Conservation (phyloP, 30 jellyfish, hydroid and myxozoan genomes). For the Cassiopea xamachana region DNA sequence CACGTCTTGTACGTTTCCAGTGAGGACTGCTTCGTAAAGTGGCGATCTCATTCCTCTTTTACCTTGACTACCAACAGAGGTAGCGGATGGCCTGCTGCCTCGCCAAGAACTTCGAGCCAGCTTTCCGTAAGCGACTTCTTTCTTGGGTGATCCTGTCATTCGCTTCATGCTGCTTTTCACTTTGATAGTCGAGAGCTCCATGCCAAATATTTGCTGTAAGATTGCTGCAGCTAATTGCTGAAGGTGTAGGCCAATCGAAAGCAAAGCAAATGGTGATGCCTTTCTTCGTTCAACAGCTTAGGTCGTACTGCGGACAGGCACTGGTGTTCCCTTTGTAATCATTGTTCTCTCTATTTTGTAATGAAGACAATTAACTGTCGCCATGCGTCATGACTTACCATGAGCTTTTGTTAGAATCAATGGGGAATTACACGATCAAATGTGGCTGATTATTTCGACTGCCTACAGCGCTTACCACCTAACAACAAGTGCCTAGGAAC, state of each 20-base stretch:
- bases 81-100: slow-evolving; percentile 23
- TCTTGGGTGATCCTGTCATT: neutral
- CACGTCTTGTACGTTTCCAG: slow-evolving; percentile 27
- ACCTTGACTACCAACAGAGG: slow-evolving; percentile 41
- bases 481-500: neutral
- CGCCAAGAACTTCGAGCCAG: slow-evolving; percentile 29
- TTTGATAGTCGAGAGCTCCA: slow-evolving; percentile 6
- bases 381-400: neutral
- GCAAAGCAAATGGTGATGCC: neutral
- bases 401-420: neutral
- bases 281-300: neutral
- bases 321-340: neutral
- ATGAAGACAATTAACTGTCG: neutral
- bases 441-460: neutral
- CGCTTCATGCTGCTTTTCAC: neutral
- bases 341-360: neutral
- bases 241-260: neutral
- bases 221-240: neutral
- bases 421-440: neutral
- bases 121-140: slow-evolving; percentile 20
- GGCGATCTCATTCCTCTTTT: slow-evolving; percentile 21
- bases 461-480: neutral
- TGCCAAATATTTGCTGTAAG: neutral
- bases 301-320: neutral
- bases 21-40: slow-evolving; percentile 44